These are phyloP conservation scores for Amphiprion clarkii DNA, from an alignment of 2,797 vertebrate species.

Conservation along the genomic window DNA sequence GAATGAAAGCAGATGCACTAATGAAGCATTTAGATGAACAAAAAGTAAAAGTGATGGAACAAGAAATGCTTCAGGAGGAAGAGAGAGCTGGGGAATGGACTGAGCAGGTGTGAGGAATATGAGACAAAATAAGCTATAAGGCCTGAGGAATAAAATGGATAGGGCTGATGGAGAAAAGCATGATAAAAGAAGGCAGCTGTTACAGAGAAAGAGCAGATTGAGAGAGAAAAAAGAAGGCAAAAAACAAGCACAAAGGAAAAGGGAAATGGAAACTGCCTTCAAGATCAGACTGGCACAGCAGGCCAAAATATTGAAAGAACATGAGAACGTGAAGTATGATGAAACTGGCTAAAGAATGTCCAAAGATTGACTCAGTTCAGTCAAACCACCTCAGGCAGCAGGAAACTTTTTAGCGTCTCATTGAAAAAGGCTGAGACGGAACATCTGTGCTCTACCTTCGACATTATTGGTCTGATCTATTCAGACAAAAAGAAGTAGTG, in stretches of 20 bases:
- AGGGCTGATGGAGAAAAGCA: conserved; percentile 36
- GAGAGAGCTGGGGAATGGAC: conserved; percentile 27
- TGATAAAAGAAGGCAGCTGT: conserved; percentile 61
- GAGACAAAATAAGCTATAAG: conserved; percentile 58
- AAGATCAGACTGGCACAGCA: conserved; percentile 33
- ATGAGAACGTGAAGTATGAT: conserved; percentile 35
- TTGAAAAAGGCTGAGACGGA: conserved; percentile 11
- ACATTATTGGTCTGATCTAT: conserved; percentile 6
- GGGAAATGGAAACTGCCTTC: conserved; percentile 41
- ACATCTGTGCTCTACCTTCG: conserved; percentile 11
- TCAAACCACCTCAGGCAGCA: not conserved
- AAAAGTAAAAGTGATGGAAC: conserved; percentile 46
- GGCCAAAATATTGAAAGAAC: conserved; percentile 39
- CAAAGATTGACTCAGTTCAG: conserved; percentile 7
- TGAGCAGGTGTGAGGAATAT: conserved; percentile 52
- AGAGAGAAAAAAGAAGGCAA: conserved; percentile 12
- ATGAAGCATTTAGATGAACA: conserved; percentile 49
- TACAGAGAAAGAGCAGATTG: conserved; percentile 25
- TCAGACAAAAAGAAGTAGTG: conserved; percentile 4
- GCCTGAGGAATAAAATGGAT: conserved; percentile 38
- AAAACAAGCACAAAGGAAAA: conserved; percentile 45
- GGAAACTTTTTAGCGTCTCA: conserved; percentile 25
- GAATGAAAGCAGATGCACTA: conserved; percentile 37
- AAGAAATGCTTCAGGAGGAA: conserved; percentile 44
- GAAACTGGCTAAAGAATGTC: conserved; percentile 40